A percentile compares a stretch with the other conserved stretches of the same genome.
phyloP scores from a whole-genome alignment of 2,113 vertebrate species.

The Melanocharis versteri region DNA sequence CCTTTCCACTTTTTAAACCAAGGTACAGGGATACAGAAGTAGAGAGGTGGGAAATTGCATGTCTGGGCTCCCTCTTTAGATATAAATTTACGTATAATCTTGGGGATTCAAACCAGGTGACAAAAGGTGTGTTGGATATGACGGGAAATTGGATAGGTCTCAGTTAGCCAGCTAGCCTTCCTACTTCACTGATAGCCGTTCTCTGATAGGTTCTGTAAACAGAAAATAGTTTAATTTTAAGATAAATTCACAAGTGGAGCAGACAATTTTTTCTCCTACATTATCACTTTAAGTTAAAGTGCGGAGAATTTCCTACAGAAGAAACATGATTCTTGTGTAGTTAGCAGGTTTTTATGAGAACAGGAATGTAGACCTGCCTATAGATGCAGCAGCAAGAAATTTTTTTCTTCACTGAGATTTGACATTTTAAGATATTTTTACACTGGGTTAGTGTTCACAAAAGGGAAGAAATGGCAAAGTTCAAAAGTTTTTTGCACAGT shows the following conservation, averaged over 20 bases:
- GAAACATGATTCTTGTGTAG: not conserved
- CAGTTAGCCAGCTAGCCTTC: not conserved
- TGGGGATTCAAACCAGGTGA: not conserved
- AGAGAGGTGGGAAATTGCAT: accelerated
- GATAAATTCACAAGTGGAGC: not conserved
- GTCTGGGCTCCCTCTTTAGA: not conserved
- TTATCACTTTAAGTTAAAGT: not conserved
- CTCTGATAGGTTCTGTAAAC: not conserved
- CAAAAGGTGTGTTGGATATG: not conserved
- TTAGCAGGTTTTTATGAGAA: not conserved
- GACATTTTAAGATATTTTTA: not conserved
- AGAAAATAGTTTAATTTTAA: not conserved
- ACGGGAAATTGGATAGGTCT: not conserved
- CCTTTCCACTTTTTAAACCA: not conserved
- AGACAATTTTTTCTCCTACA: not conserved
- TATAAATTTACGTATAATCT: not conserved
- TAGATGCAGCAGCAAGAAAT: not conserved
- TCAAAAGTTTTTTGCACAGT: not conserved
- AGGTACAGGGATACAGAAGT: not conserved
- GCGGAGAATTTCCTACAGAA: not conserved
- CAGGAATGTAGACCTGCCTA: not conserved
- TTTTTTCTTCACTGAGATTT: not conserved
- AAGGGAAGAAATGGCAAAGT: not conserved
- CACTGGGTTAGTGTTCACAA: not conserved
- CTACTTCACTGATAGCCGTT: not conserved